A percentile compares a stretch with the other conserved stretches of the same genome.
Conservation (phyloP, 1,140 invertebrate species). For the Drosophila ficusphila region DNA sequence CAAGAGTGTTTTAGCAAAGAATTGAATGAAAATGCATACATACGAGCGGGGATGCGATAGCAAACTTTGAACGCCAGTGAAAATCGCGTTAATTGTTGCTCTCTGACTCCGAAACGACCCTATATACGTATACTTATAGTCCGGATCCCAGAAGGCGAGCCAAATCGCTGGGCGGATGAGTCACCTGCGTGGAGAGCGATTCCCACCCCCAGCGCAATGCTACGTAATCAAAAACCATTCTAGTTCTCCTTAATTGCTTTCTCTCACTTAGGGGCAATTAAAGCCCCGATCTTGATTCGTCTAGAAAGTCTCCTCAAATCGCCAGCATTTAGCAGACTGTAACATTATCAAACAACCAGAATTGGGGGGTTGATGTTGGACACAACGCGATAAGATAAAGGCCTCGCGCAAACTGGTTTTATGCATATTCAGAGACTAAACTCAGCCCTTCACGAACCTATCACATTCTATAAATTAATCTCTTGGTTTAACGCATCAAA, state of each 20-base stretch:
- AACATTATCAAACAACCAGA: slow-evolving; percentile 9
- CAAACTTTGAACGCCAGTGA: slow-evolving; percentile 31
- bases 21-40: slow-evolving; percentile 6
- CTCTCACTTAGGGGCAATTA: slow-evolving; percentile 30
- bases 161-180: slow-evolving; percentile 69
- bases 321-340: not conserved
- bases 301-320: not conserved
- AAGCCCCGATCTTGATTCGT: slow-evolving; percentile 15
- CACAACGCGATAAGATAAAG: slow-evolving; percentile 34
- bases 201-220: slow-evolving; percentile 52
- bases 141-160: slow-evolving; percentile 29
- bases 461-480: not conserved
- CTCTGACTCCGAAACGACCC: slow-evolving; percentile 25
- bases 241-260: slow-evolving; percentile 40
- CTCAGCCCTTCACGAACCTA: not conserved
- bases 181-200: slow-evolving; percentile 61
- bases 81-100: slow-evolving; percentile 44
- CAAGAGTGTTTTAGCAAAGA: slow-evolving; percentile 9
- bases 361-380: slow-evolving; percentile 46
- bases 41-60: slow-evolving; percentile 6
- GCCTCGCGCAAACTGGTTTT: slow-evolving; percentile 24
- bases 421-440: slow-evolving; percentile 21
- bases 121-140: slow-evolving; percentile 20
- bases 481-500: too few species aligned
- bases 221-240: slow-evolving; percentile 77